Evolutionary conservation across 1,140 invertebrate genomes (phyloP).

Genomic region (Octopus sinensis): DNA sequence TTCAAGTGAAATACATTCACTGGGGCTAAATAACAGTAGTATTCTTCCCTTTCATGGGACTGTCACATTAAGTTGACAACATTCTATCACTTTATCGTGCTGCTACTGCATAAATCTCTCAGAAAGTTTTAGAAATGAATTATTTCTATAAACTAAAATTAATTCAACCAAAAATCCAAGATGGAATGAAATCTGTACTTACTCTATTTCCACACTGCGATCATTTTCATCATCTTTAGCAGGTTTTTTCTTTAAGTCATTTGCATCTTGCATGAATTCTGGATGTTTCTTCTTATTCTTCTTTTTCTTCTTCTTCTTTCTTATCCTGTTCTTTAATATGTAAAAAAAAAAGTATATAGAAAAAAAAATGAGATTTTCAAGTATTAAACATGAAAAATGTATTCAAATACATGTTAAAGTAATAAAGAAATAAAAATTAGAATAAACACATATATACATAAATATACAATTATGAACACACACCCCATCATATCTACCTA

Average conservation of each 20-base stretch:
- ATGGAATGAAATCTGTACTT: conserved; percentile 27
- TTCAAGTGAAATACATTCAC: no score
- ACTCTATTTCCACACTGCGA: conserved; percentile 61
- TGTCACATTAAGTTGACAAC: no score
- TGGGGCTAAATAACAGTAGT: no score
- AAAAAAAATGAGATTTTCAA: conserved; percentile 4
- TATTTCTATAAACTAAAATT: no score
- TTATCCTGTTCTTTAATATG: conserved; percentile 55
- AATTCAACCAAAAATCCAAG: neutral
- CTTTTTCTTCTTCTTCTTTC: conserved; percentile 59
- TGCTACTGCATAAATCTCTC: no score
- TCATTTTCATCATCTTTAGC: conserved; percentile 37
- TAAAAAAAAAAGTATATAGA: conserved; percentile 20
- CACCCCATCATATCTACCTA: no score
- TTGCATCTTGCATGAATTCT: conserved; percentile 36
- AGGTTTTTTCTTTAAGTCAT: conserved; percentile 35
- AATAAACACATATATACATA: no score
- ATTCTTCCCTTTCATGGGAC: no score
- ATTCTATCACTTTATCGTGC: no score
- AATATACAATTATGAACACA: no score
- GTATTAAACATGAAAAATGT: neutral
- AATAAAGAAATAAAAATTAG: neutral
- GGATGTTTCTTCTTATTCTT: conserved; percentile 38
- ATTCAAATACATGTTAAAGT: neutral
- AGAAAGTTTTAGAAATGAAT: no score